phyloP scores from a whole-genome alignment of 2,888 invertebrate genomes.

The Carabus problematicus region DNA sequence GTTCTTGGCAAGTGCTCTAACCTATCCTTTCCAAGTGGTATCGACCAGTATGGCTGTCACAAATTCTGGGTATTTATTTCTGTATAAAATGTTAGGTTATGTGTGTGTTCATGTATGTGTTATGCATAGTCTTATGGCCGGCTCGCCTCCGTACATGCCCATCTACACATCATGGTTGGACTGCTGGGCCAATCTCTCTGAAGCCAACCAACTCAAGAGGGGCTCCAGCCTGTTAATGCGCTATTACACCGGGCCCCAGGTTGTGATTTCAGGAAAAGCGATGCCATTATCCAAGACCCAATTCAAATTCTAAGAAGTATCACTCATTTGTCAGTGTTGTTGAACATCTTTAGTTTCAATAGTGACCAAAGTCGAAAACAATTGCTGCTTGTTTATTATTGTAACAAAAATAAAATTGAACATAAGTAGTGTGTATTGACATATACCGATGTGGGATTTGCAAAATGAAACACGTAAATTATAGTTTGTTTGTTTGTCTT shows the following conservation, averaged over 20 bases:
- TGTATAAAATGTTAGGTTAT: neutral
- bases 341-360: constrained; percentile 22
- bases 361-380: constrained; percentile 28
- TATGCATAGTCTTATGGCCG: constrained; percentile 73
- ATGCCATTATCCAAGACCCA: constrained; percentile 48
- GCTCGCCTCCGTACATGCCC: constrained; percentile 85
- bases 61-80: constrained; percentile 67
- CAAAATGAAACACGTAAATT: neutral
- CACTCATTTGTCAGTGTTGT: too few relatives aligned
- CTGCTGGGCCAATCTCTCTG: constrained; percentile 82
- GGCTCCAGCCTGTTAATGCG: constrained; percentile 85
- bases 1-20: constrained; percentile 82
- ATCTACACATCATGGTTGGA: constrained; percentile 80
- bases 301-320: neutral
- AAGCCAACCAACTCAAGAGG: constrained; percentile 80
- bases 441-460: too few relatives aligned
- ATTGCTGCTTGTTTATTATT: constrained; percentile 28
- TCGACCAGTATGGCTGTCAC: constrained; percentile 90
- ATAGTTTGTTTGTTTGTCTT: neutral
- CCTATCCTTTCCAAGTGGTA: constrained; percentile 93
- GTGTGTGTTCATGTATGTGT: constrained; percentile 18
- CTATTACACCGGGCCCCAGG: constrained; percentile 67
- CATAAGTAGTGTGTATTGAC: neutral
- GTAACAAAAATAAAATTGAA: constrained; percentile 5
- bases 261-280: constrained; percentile 54